Percentiles rank a stretch among this genome's conserved stretches.
phyloP scores from a whole-genome alignment of 2,797 vertebrate genomes.

The Myotis vivesi region DNA sequence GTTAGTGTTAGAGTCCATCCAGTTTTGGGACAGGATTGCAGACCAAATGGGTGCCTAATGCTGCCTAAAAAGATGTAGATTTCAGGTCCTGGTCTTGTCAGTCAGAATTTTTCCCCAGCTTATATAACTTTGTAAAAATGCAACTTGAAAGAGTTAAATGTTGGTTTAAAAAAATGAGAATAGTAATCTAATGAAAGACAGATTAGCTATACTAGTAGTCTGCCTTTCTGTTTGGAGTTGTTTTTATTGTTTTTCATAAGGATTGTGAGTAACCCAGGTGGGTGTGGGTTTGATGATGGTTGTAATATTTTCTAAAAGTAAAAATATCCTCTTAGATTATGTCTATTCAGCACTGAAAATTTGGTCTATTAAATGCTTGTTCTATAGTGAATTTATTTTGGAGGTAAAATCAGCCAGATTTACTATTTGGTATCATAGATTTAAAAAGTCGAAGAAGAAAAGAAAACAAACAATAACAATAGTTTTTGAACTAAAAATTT shows the following conservation, averaged over 20 bases:
- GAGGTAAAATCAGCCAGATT: not conserved
- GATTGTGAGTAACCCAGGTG: not conserved
- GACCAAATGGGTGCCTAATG: not conserved
- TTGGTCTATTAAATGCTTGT: not conserved
- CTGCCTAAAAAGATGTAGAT: not conserved
- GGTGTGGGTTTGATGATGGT: not conserved
- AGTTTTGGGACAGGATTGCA: not conserved
- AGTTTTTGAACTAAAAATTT: not conserved
- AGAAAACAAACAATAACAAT: not conserved
- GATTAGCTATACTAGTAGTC: not conserved
- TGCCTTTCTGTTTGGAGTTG: not conserved
- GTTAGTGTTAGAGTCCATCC: not conserved
- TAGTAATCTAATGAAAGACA: not conserved
- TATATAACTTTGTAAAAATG: constrained; percentile 19
- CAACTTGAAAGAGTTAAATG: not conserved
- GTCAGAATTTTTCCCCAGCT: not conserved
- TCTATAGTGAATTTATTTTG: constrained; percentile 6
- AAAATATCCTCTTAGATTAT: not conserved
- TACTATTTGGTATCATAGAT: not conserved
- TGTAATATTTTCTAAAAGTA: not conserved
- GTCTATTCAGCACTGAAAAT: not conserved
- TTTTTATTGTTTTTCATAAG: not conserved
- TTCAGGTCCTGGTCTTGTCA: not conserved
- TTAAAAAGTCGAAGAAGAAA: not conserved
- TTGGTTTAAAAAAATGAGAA: not conserved